Evolutionary conservation across 2,888 invertebrate genomes (phyloP).

Genomic region (Nymphalis polychloros): DNA sequence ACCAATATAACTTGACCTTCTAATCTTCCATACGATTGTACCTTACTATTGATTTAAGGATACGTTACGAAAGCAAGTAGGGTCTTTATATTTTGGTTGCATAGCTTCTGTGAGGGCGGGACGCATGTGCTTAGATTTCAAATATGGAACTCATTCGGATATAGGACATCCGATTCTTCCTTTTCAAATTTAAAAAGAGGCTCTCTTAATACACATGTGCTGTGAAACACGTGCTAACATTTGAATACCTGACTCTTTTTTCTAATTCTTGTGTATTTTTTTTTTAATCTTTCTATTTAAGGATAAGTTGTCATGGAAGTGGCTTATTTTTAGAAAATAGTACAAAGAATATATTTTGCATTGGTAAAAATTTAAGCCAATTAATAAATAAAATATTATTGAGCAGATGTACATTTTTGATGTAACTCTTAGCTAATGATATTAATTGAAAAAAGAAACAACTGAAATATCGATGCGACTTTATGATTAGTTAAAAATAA

Average conservation of each 20-base stretch:
- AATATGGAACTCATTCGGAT: slow-evolving; percentile 52
- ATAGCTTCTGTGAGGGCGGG: slow-evolving; percentile 46
- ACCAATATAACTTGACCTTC: slow-evolving; percentile 35
- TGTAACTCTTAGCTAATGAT: no score
- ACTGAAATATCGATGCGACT: no score
- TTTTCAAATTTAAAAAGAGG: slow-evolving; percentile 52
- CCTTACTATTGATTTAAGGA: slow-evolving; percentile 1
- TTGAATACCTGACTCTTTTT: slow-evolving; percentile 52
- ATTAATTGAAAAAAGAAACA: no score
- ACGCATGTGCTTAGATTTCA: slow-evolving; percentile 51
- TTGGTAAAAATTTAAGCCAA: no score
- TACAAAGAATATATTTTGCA: neutral
- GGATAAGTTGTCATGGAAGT: slow-evolving; percentile 30
- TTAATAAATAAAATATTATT: no score
- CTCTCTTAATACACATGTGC: slow-evolving; percentile 56
- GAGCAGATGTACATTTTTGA: no score
- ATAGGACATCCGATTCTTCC: slow-evolving; percentile 64
- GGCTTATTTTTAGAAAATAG: neutral
- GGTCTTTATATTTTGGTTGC: slow-evolving; percentile 42
- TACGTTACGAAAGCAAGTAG: slow-evolving; percentile 32
- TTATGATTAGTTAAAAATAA: no score
- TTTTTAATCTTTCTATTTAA: slow-evolving; percentile 33
- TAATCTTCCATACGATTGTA: slow-evolving; percentile 23
- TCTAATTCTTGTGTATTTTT: slow-evolving; percentile 45
- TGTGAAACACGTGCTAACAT: slow-evolving; percentile 57